Base-by-base conservation (phyloP, 1,140 invertebrate genomes). In the Belonocnema kinseyi region DNA sequence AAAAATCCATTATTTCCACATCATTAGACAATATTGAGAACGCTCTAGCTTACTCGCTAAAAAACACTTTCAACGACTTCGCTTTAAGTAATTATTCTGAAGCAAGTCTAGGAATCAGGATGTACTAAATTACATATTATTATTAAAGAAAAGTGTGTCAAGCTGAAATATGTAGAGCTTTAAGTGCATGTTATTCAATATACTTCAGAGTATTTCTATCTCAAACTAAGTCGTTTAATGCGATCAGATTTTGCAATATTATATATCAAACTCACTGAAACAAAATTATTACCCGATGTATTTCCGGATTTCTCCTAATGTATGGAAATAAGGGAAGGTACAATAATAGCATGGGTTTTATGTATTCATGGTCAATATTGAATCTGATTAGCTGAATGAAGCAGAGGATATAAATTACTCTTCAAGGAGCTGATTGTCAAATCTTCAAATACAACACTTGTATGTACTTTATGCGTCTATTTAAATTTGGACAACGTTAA, bases 101-200 rank as follows among this genome's bases (percentile, higher is more conserved):
- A 40, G 26, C 61, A 66, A 66, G 61, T 66, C 61, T 16, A 66
- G 16, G 61, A 26, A 66, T 66, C 61, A 66, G 26, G 26, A 66
- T 66, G 12, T 66, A 33, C 61, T 40, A 66, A 66, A 66, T 66
- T 66, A 66, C 61, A 66, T 66, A 46, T 66, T 66, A 66, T 66
- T 66, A 66, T 16, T 46, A 46, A 46, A 46, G 61, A 66, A 66
- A 66, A 66, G 61, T 66, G 16, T 66, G 61, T 66, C 61, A 66
- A 40, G 61, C n/a, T 66, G 61, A 46, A 66, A 66, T 46, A 33
- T 66, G 14, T 33, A 12, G 4, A 66, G 26, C 26, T 66, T 66
- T 26, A 66, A 33, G 40, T 5, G 53, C 26, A 14, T 26, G 58
- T 66, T 66, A 66, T 46, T 66, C 61, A 66, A 66, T 33, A 66